Base-by-base conservation (phyloP, 2,888 invertebrate species). In the Drymonia ruficornis region DNA sequence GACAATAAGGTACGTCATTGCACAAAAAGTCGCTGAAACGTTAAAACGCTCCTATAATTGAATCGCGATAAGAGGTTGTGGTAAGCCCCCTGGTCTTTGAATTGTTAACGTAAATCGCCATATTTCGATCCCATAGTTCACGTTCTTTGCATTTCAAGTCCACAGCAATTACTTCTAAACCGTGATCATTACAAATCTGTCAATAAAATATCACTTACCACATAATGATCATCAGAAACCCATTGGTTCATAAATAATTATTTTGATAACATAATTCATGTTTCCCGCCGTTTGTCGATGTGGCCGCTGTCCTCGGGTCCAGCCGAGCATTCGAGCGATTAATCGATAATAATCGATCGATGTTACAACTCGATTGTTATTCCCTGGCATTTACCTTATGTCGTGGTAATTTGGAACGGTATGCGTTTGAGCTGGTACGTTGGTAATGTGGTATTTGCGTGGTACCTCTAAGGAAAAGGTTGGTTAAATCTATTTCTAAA, bases 231-330 rank as follows among this genome's bases (percentile, higher is more conserved):
- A 63, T 70, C 71, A 73, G 50, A 76, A 67, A 58, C 51, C 63
- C 63, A 73, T 50, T 59, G 56, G 61, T 51, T 70, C 78, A 69
- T 74, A 55, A 65, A 55, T 74, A 82, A 81, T 77, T 69, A 70
- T 82, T 78, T 70, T 75, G 83, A 83, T 75, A 76, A 75, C 75
- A 76, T 83, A 83, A 83, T 83, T 81, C 68, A 68, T 70, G 71
- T 72, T 74, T 80, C 80, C 83, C 82, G 80, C 81, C 78, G 72
- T 75, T 78, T 76, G 74, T 66, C 56, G 60, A 63, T 59, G 66
- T 38, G 52, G 70, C 65, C 56, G 53, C 53, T 59, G 61, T 64
- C 63, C 72, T 72, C 65, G 72, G 63, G 68, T 66, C 72, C 66
- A 76, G 69, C 70, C 68, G 72, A 72, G 65, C 78, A 70, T 72